Evolutionary conservation across 2,888 invertebrate genomes (phyloP), one percentile per base, ranked within the genome.

Genomic region (Sisyra nigra): DNA sequence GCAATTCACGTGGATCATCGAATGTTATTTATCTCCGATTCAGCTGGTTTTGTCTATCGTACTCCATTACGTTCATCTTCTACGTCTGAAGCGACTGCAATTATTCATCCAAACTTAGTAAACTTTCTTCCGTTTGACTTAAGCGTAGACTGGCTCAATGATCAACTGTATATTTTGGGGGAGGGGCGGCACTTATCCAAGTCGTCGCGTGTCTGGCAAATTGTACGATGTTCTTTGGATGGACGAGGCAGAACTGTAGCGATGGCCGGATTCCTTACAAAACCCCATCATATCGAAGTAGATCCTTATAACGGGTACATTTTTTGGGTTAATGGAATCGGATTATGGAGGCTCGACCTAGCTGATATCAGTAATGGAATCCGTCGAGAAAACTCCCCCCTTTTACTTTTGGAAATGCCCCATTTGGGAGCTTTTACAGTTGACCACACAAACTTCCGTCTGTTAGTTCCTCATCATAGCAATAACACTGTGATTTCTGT

Each of bases 301-400:
- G 94, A 94, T 66, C 88, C 94, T 29, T 80, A 85, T 54, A 93
- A 93, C 59, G 94, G 93, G 73, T 83, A 61, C 60, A 62, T 92
- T 18, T 92, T 88, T 59, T 89, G 84, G 80, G 73, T 75, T 3
- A 62, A 76, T 42, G 64, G 68, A 44, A 72, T 71, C 14, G 86
- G 86, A 1, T 59, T 89, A 6, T 87, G 80, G 57, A 68, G 85
- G 29, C 58, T 86, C 14, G 87, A 88, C 54, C 64, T 88, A 36
- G 77, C 79, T 0, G 79, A 81, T 51, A 76, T 83, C 40, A 80
- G 79, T 43, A 82, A 81, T 53, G 80, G 80, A 2, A 74, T 80
- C 2, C 76, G 72, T 44, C 79, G 79, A 53, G 76, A 81, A 55
- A 69, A 76, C 1, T 69, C 67, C 42, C 78, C 78, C 0, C 72